Conservation (phyloP, 2,797 vertebrate species). For the Spinibarbus caldwelli region DNA sequence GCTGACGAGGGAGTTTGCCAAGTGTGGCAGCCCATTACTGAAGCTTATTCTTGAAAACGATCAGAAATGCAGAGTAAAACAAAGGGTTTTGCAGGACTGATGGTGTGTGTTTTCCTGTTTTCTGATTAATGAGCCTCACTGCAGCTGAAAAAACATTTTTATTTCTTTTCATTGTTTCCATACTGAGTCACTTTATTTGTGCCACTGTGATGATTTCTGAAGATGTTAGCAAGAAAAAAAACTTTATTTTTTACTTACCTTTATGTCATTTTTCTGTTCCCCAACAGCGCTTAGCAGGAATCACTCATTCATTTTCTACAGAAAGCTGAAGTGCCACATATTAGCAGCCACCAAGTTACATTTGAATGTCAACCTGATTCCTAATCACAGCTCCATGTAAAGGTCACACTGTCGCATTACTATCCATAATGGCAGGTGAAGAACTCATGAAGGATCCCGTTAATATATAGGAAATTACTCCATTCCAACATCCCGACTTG, state of each 20-base stretch:
- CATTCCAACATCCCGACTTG: not conserved
- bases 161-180: conserved; percentile 30
- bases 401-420: not conserved
- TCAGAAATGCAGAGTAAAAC: conserved; percentile 26
- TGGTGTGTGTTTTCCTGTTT: conserved; percentile 44
- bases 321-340: conserved; percentile 50
- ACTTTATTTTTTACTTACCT: conserved; percentile 25
- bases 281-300: conserved; percentile 57
- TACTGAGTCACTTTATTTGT: conserved; percentile 16
- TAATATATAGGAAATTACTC: conserved; percentile 38
- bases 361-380: not conserved
- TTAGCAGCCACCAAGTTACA: conserved; percentile 3
- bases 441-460: not conserved
- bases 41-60: conserved; percentile 10
- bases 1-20: conserved; percentile 25
- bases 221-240: conserved; percentile 32
- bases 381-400: conserved; percentile 3
- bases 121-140: conserved; percentile 57
- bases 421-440: not conserved
- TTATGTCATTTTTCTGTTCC: conserved; percentile 11
- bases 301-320: not conserved
- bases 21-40: conserved; percentile 3
- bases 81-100: conserved; percentile 19
- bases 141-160: conserved; percentile 49
- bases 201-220: conserved; percentile 47